Base-by-base conservation (phyloP, 2,888 invertebrate genomes). In the Drosophila monieri region DNA sequence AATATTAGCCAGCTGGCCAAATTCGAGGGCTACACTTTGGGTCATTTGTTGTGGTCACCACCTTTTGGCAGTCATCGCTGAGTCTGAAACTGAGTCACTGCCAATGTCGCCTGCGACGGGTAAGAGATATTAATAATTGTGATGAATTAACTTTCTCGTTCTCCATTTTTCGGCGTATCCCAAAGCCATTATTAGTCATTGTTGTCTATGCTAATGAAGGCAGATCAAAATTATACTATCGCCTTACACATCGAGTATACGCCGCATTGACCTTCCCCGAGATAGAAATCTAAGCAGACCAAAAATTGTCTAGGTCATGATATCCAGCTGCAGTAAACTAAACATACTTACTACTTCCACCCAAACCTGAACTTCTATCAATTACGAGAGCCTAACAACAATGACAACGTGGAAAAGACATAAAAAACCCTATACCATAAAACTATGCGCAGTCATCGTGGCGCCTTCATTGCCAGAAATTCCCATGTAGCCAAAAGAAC, bases 391-490 rank as follows among this genome's bases (percentile, higher is more conserved):
- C 25, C 35, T 47, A 49, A 54, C 57, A 66, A 73, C 67, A 60
- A 73, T 68, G 72, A 76, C 68, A 74, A 73, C 61, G 76, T 51
- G 52, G 57, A 68, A 41, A 65, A 65, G 23, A 65, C 52, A 73
- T 65, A 74, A 62, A 61, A 60, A 54, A 30, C 67, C 15, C 46
- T 39, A 62, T 69, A 66, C 59, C 74, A 80, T 75, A 69, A 88
- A 85, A 88, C 84, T 85, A 88, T 88, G 86, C 84, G 73, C 74
- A 88, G 85, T 88, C 85, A 78, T 74, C 55, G 72, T 59, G 85
- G 85, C 85, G 85, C 85, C 85, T 60, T 48, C 48, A 64, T 74
- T 60, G 49, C 55, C 59, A 67, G 44, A 62, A 65, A 69, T 60
- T 27, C 58, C 60, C 56, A 60, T 62, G 59, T 47, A 57, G 57